These are phyloP conservation scores for Lasiurus borealis DNA, from an alignment of 2,113 vertebrate genomes.

Conservation along the genomic window DNA sequence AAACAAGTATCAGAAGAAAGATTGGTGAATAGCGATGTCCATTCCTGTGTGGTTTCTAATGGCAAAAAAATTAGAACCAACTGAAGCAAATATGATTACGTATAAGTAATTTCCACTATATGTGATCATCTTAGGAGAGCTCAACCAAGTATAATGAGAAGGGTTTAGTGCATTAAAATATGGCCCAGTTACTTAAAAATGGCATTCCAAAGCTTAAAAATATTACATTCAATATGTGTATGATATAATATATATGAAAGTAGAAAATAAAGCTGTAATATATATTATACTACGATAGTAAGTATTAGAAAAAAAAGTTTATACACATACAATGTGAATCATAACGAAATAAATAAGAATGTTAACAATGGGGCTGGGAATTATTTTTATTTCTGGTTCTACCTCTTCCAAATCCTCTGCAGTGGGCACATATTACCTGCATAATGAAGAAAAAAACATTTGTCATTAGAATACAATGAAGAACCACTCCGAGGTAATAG, in stretches of 20 bases:
- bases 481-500: neutral
- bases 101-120: too few relatives aligned
- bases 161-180: neutral
- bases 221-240: neutral
- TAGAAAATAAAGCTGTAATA: constrained; percentile 29
- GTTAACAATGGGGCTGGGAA: neutral
- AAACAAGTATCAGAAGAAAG: neutral
- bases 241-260: neutral
- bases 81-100: neutral
- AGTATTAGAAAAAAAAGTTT: neutral
- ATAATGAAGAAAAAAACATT: neutral
- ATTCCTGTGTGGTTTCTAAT: constrained; percentile 13
- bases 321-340: neutral
- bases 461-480: neutral
- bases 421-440: neutral
- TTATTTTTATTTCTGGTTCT: constrained; percentile 60
- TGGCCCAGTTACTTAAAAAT: constrained; percentile 14
- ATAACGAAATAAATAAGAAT: constrained; percentile 54
- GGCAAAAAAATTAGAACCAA: neutral
- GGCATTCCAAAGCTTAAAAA: neutral
- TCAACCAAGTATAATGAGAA: too few relatives aligned
- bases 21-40: neutral
- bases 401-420: neutral
- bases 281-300: neutral
- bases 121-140: too few relatives aligned